Percentiles rank a stretch among this genome's conserved stretches.
Evolutionary conservation across 2,113 vertebrate species (phyloP).

Genomic region (Antigone vipio): DNA sequence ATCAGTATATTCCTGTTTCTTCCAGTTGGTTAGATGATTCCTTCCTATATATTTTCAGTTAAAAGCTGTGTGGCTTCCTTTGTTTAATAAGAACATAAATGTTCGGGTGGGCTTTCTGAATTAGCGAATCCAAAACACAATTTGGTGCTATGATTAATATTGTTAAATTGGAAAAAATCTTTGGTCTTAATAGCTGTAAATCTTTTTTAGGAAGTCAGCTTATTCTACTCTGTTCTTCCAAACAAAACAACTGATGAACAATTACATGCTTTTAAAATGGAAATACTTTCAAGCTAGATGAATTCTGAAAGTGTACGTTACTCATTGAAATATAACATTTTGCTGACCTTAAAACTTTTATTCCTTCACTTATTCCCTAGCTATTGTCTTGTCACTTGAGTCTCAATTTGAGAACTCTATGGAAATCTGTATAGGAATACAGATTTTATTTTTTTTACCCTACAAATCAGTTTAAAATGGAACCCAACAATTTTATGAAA

Average conservation of each 20-base stretch:
- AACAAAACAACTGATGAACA: neutral
- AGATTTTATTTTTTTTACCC: neutral
- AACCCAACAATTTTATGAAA: neutral
- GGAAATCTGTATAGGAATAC: neutral
- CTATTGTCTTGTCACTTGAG: fast-evolving
- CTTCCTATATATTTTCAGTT: neutral
- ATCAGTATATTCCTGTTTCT: neutral
- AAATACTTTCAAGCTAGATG: neutral
- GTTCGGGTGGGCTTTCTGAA: neutral
- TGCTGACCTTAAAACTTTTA: neutral
- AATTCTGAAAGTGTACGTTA: neutral
- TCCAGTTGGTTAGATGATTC: neutral
- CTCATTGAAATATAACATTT: neutral
- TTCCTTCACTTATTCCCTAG: neutral
- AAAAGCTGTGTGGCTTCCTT: neutral
- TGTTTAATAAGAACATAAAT: neutral
- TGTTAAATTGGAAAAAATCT: neutral
- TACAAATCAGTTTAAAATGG: neutral
- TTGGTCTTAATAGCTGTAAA: neutral
- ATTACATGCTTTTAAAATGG: neutral
- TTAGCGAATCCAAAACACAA: neutral
- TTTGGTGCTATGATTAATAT: neutral
- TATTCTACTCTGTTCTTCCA: neutral
- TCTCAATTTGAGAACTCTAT: neutral
- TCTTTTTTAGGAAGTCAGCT: neutral